Evolutionary conservation across 2,888 invertebrate genomes (phyloP), one percentile per base, ranked within the genome.

Genomic region (Onchidella celtica): DNA sequence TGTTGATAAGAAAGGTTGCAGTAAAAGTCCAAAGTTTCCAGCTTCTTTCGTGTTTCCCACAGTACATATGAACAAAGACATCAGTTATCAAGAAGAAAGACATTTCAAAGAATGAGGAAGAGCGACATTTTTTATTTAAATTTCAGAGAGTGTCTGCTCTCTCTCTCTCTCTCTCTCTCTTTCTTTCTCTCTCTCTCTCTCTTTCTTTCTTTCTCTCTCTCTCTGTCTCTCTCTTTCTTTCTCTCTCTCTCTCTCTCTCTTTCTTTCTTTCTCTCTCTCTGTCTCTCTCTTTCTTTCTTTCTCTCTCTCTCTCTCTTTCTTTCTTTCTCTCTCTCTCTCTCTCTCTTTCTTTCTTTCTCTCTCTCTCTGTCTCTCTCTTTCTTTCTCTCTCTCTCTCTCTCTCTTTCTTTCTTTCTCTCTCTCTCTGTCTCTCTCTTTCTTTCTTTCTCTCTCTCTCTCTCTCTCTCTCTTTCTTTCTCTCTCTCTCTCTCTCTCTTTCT

Each of bases 261-360:
- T 32, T 69, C n/a, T 36, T 24, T 69, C 69, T 69, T 24, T 69
- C n/a, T 47, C 27, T n/a, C n/a, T n/a, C 17, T 47, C 47, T 47
- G 47, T 47, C 47, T 47, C 47, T 17, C 17, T 47, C 47, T 47
- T 11, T 6, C 17, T 6, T 47, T 47, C 17, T 47, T 47, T 47
- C 17, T 47, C 47, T 47, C 9, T 47, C 47, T 47, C 17, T 47
- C 6, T 17, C 47, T 47, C 17, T 11, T 47, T 47, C 47, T n/a
- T n/a, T n/a, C n/a, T n/a, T n/a, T n/a, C n/a, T n/a, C n/a, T n/a
- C n/a, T n/a, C 11, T 17, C 68, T 1, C 34, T 32, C 34, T 32
- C 34, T 70, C 24, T 38, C 70, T 70, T 27, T 70, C 73, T 73
- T 29, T 55, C 73, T 73, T 29, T 55, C 55, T 73, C 29, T 55